Evolutionary conservation across 2,888 invertebrate species (phyloP).

Genomic region (Microctonus aethiopoides): DNA sequence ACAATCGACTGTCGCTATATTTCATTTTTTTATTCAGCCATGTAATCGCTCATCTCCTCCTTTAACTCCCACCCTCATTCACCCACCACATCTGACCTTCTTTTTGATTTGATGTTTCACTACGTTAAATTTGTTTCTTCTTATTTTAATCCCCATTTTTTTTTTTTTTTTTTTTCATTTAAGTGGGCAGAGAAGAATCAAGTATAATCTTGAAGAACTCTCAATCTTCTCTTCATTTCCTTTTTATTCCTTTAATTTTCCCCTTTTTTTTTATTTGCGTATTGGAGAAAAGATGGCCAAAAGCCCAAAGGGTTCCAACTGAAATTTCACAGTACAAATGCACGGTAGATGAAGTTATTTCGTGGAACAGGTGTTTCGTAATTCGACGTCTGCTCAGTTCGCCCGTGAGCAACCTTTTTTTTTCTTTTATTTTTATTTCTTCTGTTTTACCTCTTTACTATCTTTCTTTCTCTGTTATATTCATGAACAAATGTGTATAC

Average conservation of each 20-base stretch:
- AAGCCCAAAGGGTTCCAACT: constrained; percentile 17
- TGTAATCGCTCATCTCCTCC: constrained; percentile 42
- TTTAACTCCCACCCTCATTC: constrained; percentile 29
- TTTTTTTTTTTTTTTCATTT: background rate
- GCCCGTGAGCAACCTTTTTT: constrained; percentile 38
- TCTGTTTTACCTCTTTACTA: constrained; percentile 29
- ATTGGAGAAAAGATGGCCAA: constrained; percentile 17
- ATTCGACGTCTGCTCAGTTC: constrained; percentile 48
- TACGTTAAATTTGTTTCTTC: background rate
- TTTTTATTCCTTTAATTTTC: too few species aligned
- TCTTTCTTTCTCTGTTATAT: constrained; percentile 23
- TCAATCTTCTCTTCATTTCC: constrained; percentile 5
- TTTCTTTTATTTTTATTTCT: constrained; percentile 40
- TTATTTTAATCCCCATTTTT: too few species aligned
- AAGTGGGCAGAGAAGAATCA: background rate
- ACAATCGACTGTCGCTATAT: constrained; percentile 43
- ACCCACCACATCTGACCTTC: constrained; percentile 22
- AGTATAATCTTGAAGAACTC: background rate
- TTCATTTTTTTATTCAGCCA: too few species aligned
- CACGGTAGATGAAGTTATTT: constrained; percentile 54
- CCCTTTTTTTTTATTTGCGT: constrained; percentile 9
- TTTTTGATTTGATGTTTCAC: background rate
- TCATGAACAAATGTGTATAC: constrained; percentile 20
- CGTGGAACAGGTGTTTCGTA: constrained; percentile 61
- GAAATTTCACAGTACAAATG: constrained; percentile 36